Base-by-base conservation (phyloP, 2,113 vertebrate species). In the Paratilapia polleni region DNA sequence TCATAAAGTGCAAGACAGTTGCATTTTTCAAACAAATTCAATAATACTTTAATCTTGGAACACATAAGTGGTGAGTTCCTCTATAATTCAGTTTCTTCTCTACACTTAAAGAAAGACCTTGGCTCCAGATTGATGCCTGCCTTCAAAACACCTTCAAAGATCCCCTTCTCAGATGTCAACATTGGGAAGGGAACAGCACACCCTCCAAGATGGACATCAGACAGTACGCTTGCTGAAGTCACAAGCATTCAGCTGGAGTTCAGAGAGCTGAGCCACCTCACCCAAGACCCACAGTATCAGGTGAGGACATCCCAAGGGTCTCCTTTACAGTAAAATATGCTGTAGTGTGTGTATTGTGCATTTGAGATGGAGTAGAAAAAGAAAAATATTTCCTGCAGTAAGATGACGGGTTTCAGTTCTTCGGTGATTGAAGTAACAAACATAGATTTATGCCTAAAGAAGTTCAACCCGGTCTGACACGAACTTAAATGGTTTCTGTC, bases 171-270 rank as follows among this genome's bases (percentile, higher is more conserved):
- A 0, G 97, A 98, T 2, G 98, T 99, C 59, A 99, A 99, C 95
- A 97, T 99, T 0, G 98, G 98, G n/a, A 97, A 96, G 2, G 98
- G 98, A 8, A 97, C 95, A 0, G 98, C 98, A 2, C 98, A 98
- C 60, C 97, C 98, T 0, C 98, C 98, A 0, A 96, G 96, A 0
- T 99, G 98, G 98, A 99, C 98, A 0, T 97, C 98, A 0, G 98
- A 99, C 93, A 99, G 98, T 96, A 98, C 97, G 0, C 96, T 99
- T 81, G 98, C 98, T 0, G 98, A 99, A 93, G 98, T 99, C 88
- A 99, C 98, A 0, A 99, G 97, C 90, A 97, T 99, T 52, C 98
- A 99, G 95, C 90, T 99, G 89, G 98, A 99, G 85, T 99, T 99
- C 63, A 94, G 98, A 31, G 98, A 99, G 94, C 97, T 99, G 14